Evolutionary conservation across 2,888 invertebrate species (phyloP).

Genomic region (Herminia tarsipennalis): DNA sequence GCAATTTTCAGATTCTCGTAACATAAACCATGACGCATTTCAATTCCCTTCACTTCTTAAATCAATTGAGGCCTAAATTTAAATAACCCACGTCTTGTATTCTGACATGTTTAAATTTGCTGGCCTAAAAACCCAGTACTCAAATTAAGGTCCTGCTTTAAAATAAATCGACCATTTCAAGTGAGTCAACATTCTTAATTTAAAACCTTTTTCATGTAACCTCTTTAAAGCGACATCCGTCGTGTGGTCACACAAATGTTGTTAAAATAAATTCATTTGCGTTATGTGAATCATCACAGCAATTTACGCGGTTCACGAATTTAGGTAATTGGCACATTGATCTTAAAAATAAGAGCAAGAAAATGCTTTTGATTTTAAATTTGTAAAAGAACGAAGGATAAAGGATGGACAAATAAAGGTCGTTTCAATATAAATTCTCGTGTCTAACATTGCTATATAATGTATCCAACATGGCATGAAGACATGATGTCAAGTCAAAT

Average conservation of each 20-base stretch:
- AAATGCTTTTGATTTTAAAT: too few relatives aligned
- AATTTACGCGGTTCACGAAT: too few relatives aligned
- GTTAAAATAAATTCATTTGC: too few relatives aligned
- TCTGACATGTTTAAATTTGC: constrained; percentile 3
- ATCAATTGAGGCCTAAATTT: neutral
- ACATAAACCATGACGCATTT: neutral
- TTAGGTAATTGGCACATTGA: neutral
- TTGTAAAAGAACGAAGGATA: too few relatives aligned
- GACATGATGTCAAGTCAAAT: too few relatives aligned
- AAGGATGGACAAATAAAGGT: too few relatives aligned
- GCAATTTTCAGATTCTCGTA: too few relatives aligned
- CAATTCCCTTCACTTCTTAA: neutral
- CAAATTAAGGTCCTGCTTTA: constrained; percentile 13
- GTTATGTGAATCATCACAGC: too few relatives aligned
- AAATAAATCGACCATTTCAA: constrained; percentile 14
- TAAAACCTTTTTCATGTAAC: neutral
- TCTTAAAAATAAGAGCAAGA: neutral
- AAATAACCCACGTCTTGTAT: neutral
- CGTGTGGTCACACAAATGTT: neutral
- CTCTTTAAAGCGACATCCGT: neutral
- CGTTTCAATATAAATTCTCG: too few relatives aligned
- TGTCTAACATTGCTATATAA: too few relatives aligned
- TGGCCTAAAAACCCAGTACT: constrained; percentile 25
- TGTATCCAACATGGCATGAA: too few relatives aligned
- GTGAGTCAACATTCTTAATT: constrained; percentile 1